Conservation (phyloP, 2,888 invertebrate genomes). For the Caenorhabditis afra region DNA sequence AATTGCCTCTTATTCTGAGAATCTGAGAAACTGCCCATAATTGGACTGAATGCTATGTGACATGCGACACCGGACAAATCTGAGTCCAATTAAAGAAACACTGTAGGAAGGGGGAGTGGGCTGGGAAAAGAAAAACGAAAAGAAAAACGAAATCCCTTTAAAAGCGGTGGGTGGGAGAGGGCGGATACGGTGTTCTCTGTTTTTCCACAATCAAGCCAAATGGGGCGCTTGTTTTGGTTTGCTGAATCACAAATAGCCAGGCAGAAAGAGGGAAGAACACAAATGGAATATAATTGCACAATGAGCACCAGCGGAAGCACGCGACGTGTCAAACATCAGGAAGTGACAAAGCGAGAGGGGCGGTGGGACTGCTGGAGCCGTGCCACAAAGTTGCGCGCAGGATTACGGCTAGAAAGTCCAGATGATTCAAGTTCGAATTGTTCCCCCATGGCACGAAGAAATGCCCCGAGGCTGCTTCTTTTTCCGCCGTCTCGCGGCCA, state of each 20-base stretch:
- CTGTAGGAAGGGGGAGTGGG: not conserved
- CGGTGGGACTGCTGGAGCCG: no score
- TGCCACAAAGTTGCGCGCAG: no score
- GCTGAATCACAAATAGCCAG: no score
- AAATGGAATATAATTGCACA: not conserved
- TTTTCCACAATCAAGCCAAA: no score
- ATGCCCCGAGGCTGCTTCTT: not conserved
- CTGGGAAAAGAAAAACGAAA: not conserved
- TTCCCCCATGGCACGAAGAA: not conserved
- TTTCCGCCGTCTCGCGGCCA: constrained; percentile 3
- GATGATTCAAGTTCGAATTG: not conserved
- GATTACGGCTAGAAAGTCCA: no score
- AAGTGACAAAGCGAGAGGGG: not conserved
- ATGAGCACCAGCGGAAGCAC: not conserved
- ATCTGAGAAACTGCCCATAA: not conserved
- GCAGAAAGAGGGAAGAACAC: not conserved
- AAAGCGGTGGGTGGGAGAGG: not conserved
- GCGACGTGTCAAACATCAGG: not conserved
- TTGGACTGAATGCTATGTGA: no score
- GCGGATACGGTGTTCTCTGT: no score
- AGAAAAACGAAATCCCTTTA: not conserved
- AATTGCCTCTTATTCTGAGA: not conserved
- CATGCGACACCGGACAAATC: not conserved
- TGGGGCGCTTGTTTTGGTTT: no score
- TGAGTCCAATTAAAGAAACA: not conserved